A percentile compares a stretch with the other conserved stretches of the same genome.
Conservation (phyloP, 2,888 invertebrate species). For the Tortricodes alternella region DNA sequence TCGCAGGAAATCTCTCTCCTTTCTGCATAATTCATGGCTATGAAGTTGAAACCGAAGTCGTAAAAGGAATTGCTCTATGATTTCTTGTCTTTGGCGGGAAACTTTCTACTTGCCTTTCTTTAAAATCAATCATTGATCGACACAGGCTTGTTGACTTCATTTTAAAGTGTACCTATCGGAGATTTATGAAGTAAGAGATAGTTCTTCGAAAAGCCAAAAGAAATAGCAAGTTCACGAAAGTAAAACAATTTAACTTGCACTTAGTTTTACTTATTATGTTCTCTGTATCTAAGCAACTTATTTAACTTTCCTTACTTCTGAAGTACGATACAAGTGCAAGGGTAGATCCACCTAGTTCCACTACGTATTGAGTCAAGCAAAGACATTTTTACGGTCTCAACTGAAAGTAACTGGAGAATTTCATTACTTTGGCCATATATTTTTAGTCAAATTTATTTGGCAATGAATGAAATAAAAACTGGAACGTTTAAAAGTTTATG, state of each 20-base stretch:
- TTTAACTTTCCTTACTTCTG: conserved; percentile 6
- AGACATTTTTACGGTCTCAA: too few species aligned
- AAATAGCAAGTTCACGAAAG: too few species aligned
- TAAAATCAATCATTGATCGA: conserved; percentile 62
- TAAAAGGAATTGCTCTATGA: conserved; percentile 83
- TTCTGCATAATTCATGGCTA: conserved; percentile 81
- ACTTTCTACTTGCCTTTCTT: conserved; percentile 75
- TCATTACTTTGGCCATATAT: too few species aligned
- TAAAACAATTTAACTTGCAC: conserved; percentile 8
- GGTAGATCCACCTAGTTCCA: conserved; percentile 2
- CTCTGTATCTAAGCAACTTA: conserved; percentile 6
- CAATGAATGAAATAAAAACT: too few species aligned
- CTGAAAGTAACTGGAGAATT: too few species aligned
- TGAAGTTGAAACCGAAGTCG: conserved; percentile 82
- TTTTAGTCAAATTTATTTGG: too few species aligned
- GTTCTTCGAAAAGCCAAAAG: too few species aligned
- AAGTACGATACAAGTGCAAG: conserved; percentile 21
- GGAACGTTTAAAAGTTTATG: too few species aligned
- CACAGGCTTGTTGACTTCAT: conserved; percentile 45
- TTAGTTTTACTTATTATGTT: too few species aligned
- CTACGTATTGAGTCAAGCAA: too few species aligned
- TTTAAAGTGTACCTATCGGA: conserved; percentile 10
- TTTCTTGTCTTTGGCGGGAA: conserved; percentile 78
- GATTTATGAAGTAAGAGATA: too few species aligned
- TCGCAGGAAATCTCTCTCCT: conserved; percentile 79